A percentile compares a stretch with the other conserved stretches of the same genome.
Evolutionary conservation across 2,888 invertebrate genomes (phyloP).

Genomic region (Lysandra coridon): DNA sequence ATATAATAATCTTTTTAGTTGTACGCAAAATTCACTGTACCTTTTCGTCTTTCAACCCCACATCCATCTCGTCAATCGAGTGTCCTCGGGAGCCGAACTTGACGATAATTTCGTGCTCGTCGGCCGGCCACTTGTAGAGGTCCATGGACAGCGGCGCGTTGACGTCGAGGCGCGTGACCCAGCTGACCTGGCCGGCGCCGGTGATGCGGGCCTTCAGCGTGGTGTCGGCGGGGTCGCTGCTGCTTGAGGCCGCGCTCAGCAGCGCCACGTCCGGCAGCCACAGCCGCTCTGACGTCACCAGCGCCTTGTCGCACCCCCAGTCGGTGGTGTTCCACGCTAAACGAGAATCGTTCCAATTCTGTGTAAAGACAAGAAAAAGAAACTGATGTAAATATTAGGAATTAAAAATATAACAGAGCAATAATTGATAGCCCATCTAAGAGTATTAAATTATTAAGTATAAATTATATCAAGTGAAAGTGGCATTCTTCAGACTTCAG

Average conservation of each 20-base stretch:
- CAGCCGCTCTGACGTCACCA: constrained; percentile 85
- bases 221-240: constrained; percentile 80
- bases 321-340: constrained; percentile 85
- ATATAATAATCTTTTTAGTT: too few relatives aligned
- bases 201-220: constrained; percentile 84
- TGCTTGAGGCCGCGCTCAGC: constrained; percentile 84
- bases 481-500: too few relatives aligned
- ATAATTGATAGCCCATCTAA: too few relatives aligned
- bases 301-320: constrained; percentile 81
- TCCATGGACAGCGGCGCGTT: constrained; percentile 55
- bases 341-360: constrained; percentile 89
- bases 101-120: constrained; percentile 84
- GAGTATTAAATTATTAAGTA: too few relatives aligned
- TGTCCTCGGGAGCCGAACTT: constrained; percentile 88
- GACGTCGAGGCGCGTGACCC: constrained; percentile 57
- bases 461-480: too few relatives aligned
- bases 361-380: constrained; percentile 38
- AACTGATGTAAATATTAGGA: too few relatives aligned
- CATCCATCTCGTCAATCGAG: constrained; percentile 80
- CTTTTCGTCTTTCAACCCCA: constrained; percentile 49
- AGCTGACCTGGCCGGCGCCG: constrained; percentile 81
- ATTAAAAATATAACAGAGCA: too few relatives aligned
- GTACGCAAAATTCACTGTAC: constrained; percentile 41
- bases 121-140: constrained; percentile 87
- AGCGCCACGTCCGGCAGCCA: constrained; percentile 89